A percentile compares a stretch with the other conserved stretches of the same genome.
Conservation (phyloP, 1,140 invertebrate genomes). For the Bicyclus anynana region DNA sequence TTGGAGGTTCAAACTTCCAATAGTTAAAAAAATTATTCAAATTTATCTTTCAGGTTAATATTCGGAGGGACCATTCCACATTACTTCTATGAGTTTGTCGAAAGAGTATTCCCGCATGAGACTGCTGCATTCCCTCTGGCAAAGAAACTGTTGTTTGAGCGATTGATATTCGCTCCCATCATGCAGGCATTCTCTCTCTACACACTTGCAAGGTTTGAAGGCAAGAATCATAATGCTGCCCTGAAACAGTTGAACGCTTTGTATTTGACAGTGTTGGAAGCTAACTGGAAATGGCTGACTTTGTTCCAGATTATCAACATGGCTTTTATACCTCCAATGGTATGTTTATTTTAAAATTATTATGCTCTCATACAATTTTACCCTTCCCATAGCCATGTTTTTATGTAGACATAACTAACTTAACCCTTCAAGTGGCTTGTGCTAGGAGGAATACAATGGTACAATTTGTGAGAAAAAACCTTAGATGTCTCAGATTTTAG, state of each 20-base stretch:
- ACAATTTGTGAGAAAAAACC: too few relatives aligned
- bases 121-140: constrained; percentile 73
- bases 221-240: constrained; percentile 81
- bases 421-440: too few relatives aligned
- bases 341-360: constrained; percentile 60
- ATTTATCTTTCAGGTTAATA: constrained; percentile 73
- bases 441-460: too few relatives aligned
- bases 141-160: constrained; percentile 81
- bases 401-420: too few relatives aligned
- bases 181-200: constrained; percentile 84
- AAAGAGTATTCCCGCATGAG: constrained; percentile 77
- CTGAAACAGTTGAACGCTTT: constrained; percentile 78
- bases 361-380: constrained; percentile 20
- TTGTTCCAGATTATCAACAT: constrained; percentile 84
- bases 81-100: constrained; percentile 82
- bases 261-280: constrained; percentile 79
- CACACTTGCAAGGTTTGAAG: constrained; percentile 83
- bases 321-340: constrained; percentile 83
- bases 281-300: constrained; percentile 86
- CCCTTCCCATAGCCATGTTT: background rate
- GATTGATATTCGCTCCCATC: constrained; percentile 82
- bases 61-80: constrained; percentile 86
- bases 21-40: too few relatives aligned
- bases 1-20: too few relatives aligned
- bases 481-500: too few relatives aligned